Conservation (phyloP, 2,113 vertebrate species). For the Cyprinus carpio region DNA sequence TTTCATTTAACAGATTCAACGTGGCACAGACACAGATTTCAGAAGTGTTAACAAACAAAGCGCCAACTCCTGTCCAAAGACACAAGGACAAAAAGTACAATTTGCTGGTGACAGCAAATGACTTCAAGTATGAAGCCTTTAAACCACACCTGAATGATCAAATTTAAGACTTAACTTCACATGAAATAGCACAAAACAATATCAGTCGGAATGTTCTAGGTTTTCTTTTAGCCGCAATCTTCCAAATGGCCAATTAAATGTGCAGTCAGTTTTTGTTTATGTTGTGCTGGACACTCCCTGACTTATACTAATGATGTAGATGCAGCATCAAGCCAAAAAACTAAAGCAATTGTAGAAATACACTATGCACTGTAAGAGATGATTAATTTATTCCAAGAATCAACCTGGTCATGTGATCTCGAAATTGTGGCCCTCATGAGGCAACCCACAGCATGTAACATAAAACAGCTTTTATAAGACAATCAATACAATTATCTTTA, state of each 20-base stretch:
- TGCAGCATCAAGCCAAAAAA: not conserved
- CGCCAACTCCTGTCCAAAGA: conserved; percentile 16
- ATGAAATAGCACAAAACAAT: no score
- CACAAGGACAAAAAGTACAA: not conserved
- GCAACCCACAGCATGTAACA: not conserved
- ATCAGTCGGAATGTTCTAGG: not conserved
- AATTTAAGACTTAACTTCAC: not conserved
- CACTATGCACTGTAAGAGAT: not conserved
- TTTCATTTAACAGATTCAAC: not conserved
- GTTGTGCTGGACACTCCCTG: not conserved
- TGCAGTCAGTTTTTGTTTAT: not conserved
- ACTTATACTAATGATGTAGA: not conserved
- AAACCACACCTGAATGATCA: not conserved
- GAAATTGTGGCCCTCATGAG: not conserved
- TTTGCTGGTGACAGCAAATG: not conserved
- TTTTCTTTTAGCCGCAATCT: not conserved
- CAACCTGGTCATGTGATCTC: not conserved
- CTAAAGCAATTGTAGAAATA: not conserved
- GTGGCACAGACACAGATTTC: not conserved
- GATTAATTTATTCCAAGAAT: not conserved
- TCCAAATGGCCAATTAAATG: not conserved
- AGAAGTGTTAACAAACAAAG: conserved; percentile 5
- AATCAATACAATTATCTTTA: not conserved
- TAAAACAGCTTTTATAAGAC: not conserved
- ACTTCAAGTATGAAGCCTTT: not conserved